A percentile compares a stretch with the other conserved stretches of the same genome.
Evolutionary conservation across 2,888 invertebrate species (phyloP).

Genomic region (Pocota personata): DNA sequence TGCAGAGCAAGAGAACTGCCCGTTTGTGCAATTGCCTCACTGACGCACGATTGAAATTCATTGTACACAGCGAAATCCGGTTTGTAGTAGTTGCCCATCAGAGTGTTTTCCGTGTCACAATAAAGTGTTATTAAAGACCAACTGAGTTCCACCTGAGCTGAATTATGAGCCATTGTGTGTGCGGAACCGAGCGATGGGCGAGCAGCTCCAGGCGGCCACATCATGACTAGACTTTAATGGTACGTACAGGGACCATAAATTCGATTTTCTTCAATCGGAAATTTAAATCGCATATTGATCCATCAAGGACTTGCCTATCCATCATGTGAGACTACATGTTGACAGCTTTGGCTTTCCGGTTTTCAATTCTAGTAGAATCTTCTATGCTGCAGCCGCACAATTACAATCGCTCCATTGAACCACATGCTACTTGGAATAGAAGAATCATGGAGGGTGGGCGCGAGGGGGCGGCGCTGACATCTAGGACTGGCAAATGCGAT

Average conservation of each 20-base stretch:
- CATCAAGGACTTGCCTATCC: constrained; percentile 61
- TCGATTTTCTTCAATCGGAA: constrained; percentile 52
- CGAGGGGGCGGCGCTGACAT: not conserved
- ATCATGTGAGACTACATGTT: constrained; percentile 56
- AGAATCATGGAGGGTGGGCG: not conserved
- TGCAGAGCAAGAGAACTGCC: not conserved
- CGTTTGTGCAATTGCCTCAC: constrained; percentile 21
- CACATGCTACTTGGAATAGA: constrained; percentile 34
- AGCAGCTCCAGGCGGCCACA: constrained; percentile 11
- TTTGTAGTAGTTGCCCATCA: constrained; percentile 59
- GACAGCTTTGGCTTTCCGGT: constrained; percentile 67
- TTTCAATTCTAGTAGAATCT: constrained; percentile 36
- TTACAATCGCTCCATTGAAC: constrained; percentile 48
- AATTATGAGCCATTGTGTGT: constrained; percentile 61
- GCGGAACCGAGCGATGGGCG: not conserved
- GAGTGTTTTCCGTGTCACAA: constrained; percentile 64
- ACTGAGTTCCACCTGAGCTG: constrained; percentile 59
- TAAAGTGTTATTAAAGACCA: constrained; percentile 69
- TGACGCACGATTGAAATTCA: constrained; percentile 68
- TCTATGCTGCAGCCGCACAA: constrained; percentile 25
- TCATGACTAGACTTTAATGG: constrained; percentile 29
- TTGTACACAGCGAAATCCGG: constrained; percentile 60
- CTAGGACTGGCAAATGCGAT: constrained; percentile 35
- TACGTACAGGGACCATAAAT: constrained; percentile 48
- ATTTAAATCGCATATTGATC: constrained; percentile 68